phyloP scores from a whole-genome alignment of 2,113 vertebrate genomes.

The Parus major region DNA sequence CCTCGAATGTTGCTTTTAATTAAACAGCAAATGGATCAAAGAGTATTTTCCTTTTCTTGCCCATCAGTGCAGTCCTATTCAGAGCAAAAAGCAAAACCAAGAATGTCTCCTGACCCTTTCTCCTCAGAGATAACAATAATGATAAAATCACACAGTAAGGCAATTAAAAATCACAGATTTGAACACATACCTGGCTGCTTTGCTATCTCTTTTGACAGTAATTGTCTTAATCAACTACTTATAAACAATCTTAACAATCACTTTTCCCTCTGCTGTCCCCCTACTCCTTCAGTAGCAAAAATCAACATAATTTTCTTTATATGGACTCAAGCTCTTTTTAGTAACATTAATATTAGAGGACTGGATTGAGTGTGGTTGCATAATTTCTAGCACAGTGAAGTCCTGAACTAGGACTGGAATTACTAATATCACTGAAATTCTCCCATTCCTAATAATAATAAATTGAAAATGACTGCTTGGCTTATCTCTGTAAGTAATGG shows the following conservation, averaged over 20 bases:
- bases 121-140: not conserved
- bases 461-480: slow-evolving; percentile 35
- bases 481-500: slow-evolving; percentile 49
- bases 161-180: not conserved
- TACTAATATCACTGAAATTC: slow-evolving; percentile 1
- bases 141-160: not conserved
- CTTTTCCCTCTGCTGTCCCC: fast-evolving
- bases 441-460: slow-evolving; percentile 35
- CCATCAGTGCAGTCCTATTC: not conserved
- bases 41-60: not conserved
- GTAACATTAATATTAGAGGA: not conserved
- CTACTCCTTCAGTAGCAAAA: not conserved
- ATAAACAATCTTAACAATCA: not conserved
- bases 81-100: not conserved
- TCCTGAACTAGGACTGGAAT: not conserved
- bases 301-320: not conserved
- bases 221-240: not conserved
- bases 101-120: not conserved
- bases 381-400: not conserved
- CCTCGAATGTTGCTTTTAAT: not conserved
- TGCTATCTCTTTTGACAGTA: not conserved
- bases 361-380: not conserved
- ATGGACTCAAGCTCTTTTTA: not conserved
- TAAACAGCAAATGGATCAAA: not conserved
- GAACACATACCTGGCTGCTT: not conserved